Base-by-base conservation (phyloP, 2,113 vertebrate species). In the Toxotes jaculatrix region DNA sequence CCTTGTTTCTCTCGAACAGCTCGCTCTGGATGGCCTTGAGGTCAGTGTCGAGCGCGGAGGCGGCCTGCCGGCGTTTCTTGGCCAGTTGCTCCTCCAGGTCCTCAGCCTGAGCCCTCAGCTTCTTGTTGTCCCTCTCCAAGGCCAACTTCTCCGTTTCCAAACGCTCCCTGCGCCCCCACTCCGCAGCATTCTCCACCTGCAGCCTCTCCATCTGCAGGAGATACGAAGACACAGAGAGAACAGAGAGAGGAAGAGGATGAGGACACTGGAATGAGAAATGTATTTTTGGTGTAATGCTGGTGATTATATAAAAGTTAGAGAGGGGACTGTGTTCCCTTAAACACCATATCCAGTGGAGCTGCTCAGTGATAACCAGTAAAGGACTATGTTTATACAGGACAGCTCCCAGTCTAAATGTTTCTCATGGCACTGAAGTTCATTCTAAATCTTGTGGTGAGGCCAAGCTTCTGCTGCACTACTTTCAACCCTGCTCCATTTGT, bases 1-100 rank as follows among this genome's bases (percentile, higher is more conserved):
- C 98, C 97, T 99, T 99, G 92, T 97, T 99, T 87, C 97, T 98
- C 90, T 99, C 98, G 0, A 99, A 98, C 76, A 99, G 96, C 63
- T 99, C 97, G 0, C 91, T 95, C 95, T 99, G 98, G 86, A 98
- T 97, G 90, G 96, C 95, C 90, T 97, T 97, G 79, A 99, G 95
- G 96, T 99, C 98, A 0, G 96, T 96, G 95, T 99, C 98, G 23
- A 99, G 96, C 0, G 96, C 95, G 0, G 96, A 98, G 87, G 97
- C 95, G 0, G 97, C 96, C 90, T 99, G 98, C 12, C 97, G 93
- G 51, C 98, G 95, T 73, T 97, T 97, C 36, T 97, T 96, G 23
- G 96, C 95, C 82, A 99, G 88, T 0, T 98, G 96, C 89, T 99
- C 98, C 93, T 98, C 98, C 93, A 99, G 93, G 88, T 99, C 98